phyloP scores from a whole-genome alignment of 2,888 invertebrate species.

The Chrysolina americana region DNA sequence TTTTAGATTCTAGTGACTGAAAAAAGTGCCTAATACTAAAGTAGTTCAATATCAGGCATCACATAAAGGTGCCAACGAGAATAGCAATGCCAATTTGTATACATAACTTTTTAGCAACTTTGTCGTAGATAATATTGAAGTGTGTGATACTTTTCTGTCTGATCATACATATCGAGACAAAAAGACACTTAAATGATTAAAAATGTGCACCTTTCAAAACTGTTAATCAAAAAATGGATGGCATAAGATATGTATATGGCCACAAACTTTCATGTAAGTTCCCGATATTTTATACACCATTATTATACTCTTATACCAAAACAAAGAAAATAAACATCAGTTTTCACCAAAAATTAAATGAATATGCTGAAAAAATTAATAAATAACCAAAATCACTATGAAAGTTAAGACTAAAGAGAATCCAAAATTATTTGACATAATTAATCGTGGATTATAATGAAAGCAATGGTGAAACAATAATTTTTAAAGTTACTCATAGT shows the following conservation, averaged over 20 bases:
- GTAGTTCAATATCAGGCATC: slow-evolving; percentile 1
- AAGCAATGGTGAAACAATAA: not conserved
- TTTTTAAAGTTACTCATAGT: too few relatives aligned
- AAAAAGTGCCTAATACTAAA: not conserved
- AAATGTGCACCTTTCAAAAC: too few relatives aligned
- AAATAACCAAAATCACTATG: too few relatives aligned
- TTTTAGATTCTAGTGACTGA: not conserved
- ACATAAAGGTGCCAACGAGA: slow-evolving; percentile 5
- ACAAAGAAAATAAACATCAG: slow-evolving; percentile 9
- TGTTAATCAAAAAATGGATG: too few relatives aligned
- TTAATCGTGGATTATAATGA: slow-evolving; percentile 5
- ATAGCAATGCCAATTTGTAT: not conserved
- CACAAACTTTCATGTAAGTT: too few relatives aligned
- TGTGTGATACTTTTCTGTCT: too few relatives aligned
- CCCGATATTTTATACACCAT: too few relatives aligned
- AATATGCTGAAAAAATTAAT: too few relatives aligned
- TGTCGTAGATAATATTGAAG: too few relatives aligned
- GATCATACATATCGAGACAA: not conserved
- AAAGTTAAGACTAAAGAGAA: too few relatives aligned
- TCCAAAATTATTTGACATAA: not conserved
- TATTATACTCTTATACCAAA: not conserved
- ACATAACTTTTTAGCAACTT: too few relatives aligned
- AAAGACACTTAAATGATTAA: not conserved
- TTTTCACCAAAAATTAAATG: not conserved
- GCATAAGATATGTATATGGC: too few relatives aligned